These are phyloP conservation scores for Rattus rattus DNA, from an alignment of 2,113 vertebrate genomes.

Conservation along the genomic window DNA sequence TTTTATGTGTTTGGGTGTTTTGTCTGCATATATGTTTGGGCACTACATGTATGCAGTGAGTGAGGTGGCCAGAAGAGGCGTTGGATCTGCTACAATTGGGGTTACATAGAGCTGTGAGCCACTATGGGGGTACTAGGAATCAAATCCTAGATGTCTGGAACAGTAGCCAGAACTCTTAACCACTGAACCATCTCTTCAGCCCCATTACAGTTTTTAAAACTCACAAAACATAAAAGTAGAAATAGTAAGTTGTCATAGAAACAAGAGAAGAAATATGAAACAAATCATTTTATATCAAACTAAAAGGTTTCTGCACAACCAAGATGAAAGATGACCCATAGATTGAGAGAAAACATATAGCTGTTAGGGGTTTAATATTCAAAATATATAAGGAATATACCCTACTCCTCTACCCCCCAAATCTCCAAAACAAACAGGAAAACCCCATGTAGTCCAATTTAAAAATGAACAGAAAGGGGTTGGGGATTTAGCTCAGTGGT, in stretches of 20 bases:
- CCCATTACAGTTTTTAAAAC: background rate
- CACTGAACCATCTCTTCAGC: background rate
- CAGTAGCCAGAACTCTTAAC: background rate
- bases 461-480: background rate
- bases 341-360: background rate
- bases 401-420: too few relatives aligned
- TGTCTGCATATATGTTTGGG: background rate
- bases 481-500: too few relatives aligned
- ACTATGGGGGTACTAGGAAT: background rate
- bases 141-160: too few relatives aligned
- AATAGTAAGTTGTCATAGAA: background rate
- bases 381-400: background rate
- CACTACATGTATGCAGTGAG: background rate
- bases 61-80: background rate
- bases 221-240: background rate
- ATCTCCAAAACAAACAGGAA: background rate
- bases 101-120: background rate
- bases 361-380: background rate
- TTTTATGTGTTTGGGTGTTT: background rate
- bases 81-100: background rate
- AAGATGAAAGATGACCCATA: background rate
- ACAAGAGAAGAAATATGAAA: background rate
- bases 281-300: background rate
- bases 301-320: background rate
- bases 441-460: too few relatives aligned